phyloP scores from a whole-genome alignment of 2,888 invertebrate species.

The Actias luna region DNA sequence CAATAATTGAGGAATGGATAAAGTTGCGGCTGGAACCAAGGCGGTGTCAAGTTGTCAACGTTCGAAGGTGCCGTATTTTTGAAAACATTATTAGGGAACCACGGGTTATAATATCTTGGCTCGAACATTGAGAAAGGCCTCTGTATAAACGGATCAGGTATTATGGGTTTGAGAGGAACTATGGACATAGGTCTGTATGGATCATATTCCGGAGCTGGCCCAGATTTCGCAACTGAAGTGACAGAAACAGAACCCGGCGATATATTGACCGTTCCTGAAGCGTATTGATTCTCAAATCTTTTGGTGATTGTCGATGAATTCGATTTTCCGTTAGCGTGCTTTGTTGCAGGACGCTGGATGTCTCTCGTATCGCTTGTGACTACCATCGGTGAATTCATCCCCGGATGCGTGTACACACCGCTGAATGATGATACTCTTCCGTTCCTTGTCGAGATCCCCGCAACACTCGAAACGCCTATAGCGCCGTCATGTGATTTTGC shows the following conservation, averaged over 20 bases:
- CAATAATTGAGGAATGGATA: constrained; percentile 49
- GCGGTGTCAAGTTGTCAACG: constrained; percentile 32
- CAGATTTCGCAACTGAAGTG: constrained; percentile 45
- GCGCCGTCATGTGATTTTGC: constrained; percentile 21
- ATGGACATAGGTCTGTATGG: constrained; percentile 31
- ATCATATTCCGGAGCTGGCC: constrained; percentile 31
- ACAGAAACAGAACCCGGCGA: constrained; percentile 55
- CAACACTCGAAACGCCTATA: constrained; percentile 52
- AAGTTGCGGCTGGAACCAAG: constrained; percentile 49
- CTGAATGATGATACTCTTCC: constrained; percentile 54
- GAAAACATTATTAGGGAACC: constrained; percentile 41
- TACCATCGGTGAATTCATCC: constrained; percentile 29
- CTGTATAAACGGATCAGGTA: constrained; percentile 30
- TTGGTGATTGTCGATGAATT: constrained; percentile 38
- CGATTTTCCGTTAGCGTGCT: constrained; percentile 9
- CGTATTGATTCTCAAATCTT: constrained; percentile 44
- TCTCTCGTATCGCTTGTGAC: constrained; percentile 20
- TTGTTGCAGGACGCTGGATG: neutral
- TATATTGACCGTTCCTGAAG: constrained; percentile 47
- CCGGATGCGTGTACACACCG: constrained; percentile 50
- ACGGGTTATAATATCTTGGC: constrained; percentile 34
- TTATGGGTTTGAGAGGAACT: constrained; percentile 26
- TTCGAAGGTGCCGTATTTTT: constrained; percentile 34
- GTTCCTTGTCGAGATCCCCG: constrained; percentile 53
- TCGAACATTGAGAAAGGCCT: constrained; percentile 31